Evolutionary conservation across 2,888 invertebrate species (phyloP).

Genomic region (Mactromeris polynyma): DNA sequence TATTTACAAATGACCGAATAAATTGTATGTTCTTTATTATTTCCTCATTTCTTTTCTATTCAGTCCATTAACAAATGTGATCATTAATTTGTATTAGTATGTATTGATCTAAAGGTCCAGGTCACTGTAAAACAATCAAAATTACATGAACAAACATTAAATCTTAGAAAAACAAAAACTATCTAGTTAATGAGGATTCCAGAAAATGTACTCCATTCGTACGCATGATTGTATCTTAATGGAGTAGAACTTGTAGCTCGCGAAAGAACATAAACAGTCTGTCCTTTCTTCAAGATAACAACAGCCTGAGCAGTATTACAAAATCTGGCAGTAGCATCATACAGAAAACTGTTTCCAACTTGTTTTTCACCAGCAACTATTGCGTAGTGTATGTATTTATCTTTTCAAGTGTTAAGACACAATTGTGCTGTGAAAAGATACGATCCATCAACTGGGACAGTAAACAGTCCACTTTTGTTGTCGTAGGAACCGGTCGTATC

Average conservation of each 20-base stretch:
- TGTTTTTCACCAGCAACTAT: neutral
- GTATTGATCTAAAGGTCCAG: too few relatives aligned
- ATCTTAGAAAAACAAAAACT: too few relatives aligned
- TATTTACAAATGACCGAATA: too few relatives aligned
- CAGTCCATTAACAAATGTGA: too few relatives aligned
- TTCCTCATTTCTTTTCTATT: too few relatives aligned
- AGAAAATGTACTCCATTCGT: conserved; percentile 4
- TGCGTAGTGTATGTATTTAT: neutral
- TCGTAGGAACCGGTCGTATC: neutral
- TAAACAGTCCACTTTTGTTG: neutral
- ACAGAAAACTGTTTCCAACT: neutral
- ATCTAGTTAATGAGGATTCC: neutral
- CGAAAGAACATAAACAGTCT: neutral
- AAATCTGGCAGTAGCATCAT: neutral
- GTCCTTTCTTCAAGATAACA: neutral
- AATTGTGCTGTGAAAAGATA: neutral
- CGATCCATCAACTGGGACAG: neutral
- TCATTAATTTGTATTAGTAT: too few relatives aligned
- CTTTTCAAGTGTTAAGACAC: neutral
- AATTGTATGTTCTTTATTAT: too few relatives aligned
- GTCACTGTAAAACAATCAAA: too few relatives aligned
- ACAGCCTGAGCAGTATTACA: neutral
- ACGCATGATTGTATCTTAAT: neutral
- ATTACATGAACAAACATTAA: too few relatives aligned
- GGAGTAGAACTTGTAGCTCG: neutral